Evolutionary conservation across 2,888 invertebrate genomes (phyloP).

Genomic region (Koerneria pararmatus): DNA sequence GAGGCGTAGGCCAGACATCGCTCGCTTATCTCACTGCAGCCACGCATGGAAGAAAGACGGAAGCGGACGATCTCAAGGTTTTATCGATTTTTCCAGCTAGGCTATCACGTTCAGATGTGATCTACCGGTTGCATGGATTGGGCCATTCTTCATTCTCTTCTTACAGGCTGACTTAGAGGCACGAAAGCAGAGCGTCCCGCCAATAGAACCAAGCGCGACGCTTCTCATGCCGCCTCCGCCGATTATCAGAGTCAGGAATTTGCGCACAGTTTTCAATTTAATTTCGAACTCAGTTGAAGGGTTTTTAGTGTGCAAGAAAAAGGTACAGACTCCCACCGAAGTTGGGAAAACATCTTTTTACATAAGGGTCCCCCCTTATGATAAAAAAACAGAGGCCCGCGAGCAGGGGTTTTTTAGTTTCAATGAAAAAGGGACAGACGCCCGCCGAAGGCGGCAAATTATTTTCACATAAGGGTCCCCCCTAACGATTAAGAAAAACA

Average conservation of each 20-base stretch:
- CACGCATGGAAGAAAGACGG: constrained; percentile 80
- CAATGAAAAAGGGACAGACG: no score
- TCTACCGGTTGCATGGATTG: constrained; percentile 78
- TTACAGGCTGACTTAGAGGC: constrained; percentile 42
- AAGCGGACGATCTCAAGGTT: constrained; percentile 71
- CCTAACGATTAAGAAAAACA: no score
- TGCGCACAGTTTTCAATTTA: not conserved
- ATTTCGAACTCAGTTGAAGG: no score
- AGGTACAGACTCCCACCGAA: no score
- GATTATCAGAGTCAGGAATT: constrained; percentile 66
- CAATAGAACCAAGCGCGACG: constrained; percentile 72
- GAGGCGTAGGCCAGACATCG: constrained; percentile 62
- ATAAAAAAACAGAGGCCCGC: no score
- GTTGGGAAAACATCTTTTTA: no score
- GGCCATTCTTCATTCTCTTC: constrained; percentile 69
- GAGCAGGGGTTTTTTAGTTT: no score
- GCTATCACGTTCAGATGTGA: constrained; percentile 72
- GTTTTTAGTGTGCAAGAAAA: no score
- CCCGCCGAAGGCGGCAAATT: no score
- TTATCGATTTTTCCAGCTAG: not conserved
- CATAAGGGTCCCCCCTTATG: no score
- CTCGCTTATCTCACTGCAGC: constrained; percentile 90
- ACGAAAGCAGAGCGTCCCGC: constrained; percentile 66
- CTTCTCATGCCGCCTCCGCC: constrained; percentile 84
- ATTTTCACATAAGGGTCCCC: no score